These are phyloP conservation scores for Anagrus nilaparvatae DNA, from an alignment of 1,140 invertebrate genomes.

Conservation along the genomic window DNA sequence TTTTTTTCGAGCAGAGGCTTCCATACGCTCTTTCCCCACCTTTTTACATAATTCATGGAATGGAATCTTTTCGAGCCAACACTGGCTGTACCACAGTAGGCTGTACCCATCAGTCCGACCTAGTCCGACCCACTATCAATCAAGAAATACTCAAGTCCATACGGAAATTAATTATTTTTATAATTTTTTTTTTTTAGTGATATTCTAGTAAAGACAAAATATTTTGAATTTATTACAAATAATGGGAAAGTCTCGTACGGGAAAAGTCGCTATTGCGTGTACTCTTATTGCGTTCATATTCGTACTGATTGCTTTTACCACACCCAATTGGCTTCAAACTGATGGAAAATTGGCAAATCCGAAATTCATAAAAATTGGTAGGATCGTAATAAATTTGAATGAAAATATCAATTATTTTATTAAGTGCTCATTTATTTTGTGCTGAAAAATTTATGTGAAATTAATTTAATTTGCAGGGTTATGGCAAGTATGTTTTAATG, in stretches of 20 bases:
- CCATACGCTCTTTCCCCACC: too few relatives aligned
- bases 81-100: too few relatives aligned
- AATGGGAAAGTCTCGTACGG: conserved; percentile 54
- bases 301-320: conserved; percentile 78
- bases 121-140: too few relatives aligned
- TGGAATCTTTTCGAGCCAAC: too few relatives aligned
- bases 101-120: too few relatives aligned
- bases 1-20: too few relatives aligned
- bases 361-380: conserved; percentile 73
- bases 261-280: conserved; percentile 56
- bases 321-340: conserved; percentile 86
- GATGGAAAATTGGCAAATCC: conserved; percentile 70
- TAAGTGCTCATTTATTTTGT: conserved; percentile 1
- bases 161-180: too few relatives aligned
- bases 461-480: conserved; percentile 55
- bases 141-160: too few relatives aligned
- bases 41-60: too few relatives aligned
- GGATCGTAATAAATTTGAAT: conserved; percentile 18
- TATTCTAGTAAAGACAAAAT: too few relatives aligned
- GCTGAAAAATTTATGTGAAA: neutral
- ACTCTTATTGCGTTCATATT: conserved; percentile 60
- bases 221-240: too few relatives aligned
- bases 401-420: neutral
- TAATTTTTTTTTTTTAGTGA: too few relatives aligned
- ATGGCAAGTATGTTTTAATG: conserved; percentile 86